Evolutionary conservation across 2,797 vertebrate species (phyloP).

Genomic region (Okamejei kenojei): DNA sequence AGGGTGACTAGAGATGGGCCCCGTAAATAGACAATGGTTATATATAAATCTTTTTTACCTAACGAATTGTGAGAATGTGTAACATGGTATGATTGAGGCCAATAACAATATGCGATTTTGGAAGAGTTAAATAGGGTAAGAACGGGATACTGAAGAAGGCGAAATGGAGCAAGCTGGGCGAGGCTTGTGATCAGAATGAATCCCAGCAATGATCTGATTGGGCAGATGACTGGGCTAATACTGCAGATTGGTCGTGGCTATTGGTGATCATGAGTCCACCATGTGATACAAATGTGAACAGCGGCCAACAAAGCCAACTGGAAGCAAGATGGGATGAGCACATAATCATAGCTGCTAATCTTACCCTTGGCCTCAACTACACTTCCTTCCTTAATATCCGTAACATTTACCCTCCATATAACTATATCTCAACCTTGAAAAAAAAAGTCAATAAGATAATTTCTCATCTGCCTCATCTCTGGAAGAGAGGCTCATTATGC

Average conservation of each 20-base stretch:
- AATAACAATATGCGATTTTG: not conserved
- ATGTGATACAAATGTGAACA: not conserved
- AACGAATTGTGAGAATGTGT: not conserved
- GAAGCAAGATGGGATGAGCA: too few species aligned
- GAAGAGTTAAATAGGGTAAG: not conserved
- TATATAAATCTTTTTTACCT: not conserved
- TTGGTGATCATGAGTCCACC: not conserved
- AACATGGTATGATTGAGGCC: not conserved
- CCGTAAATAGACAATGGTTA: not conserved
- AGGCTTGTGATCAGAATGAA: not conserved
- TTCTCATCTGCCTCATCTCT: too few species aligned
- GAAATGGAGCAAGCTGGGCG: not conserved
- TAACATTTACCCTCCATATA: too few species aligned
- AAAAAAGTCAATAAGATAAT: too few species aligned
- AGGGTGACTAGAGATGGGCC: not conserved
- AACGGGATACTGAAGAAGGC: not conserved
- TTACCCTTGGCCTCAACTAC: too few species aligned
- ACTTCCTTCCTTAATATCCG: too few species aligned
- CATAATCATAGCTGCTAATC: too few species aligned
- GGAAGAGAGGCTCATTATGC: too few species aligned
- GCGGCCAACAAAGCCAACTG: not conserved
- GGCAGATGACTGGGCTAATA: not conserved
- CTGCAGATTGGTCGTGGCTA: not conserved
- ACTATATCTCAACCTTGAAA: too few species aligned
- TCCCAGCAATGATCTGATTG: not conserved